These are phyloP conservation scores for Dicrurus megarhynchus DNA, from an alignment of 2,113 vertebrate species.

Conservation along the genomic window DNA sequence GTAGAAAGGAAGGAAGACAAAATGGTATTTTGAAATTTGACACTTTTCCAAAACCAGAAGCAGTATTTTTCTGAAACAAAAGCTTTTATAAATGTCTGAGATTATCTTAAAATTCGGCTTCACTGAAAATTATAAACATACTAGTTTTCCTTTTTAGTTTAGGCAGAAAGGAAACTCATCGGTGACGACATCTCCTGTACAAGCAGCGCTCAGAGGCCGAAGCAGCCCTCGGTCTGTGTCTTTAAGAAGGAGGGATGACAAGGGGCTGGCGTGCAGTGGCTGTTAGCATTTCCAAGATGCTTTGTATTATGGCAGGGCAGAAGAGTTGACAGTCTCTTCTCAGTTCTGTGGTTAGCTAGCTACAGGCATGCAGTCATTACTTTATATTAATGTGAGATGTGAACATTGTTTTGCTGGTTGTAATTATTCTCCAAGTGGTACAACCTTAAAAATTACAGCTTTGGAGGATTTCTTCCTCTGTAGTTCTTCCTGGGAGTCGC, in stretches of 20 bases:
- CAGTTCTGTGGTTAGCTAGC: conserved; percentile 62
- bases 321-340: conserved; percentile 62
- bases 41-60: background rate
- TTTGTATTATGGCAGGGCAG: conserved; percentile 47
- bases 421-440: conserved; percentile 18
- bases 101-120: background rate
- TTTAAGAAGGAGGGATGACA: conserved; percentile 56
- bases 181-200: background rate
- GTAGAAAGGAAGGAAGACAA: background rate
- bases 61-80: background rate
- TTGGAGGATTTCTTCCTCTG: conserved; percentile 2
- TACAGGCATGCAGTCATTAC: conserved; percentile 48
- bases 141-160: background rate
- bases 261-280: background rate
- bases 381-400: conserved; percentile 56
- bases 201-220: background rate
- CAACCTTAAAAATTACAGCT: conserved; percentile 50
- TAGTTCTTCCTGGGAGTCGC: conserved; percentile 31
- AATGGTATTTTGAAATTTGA: background rate
- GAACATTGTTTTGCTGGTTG: conserved; percentile 26
- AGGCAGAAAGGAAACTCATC: background rate
- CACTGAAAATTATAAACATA: background rate
- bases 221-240: background rate
- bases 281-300: conserved; percentile 54
- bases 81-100: background rate